Conservation (phyloP, 2,113 vertebrate genomes). For the Nyctibius bracteatus region DNA sequence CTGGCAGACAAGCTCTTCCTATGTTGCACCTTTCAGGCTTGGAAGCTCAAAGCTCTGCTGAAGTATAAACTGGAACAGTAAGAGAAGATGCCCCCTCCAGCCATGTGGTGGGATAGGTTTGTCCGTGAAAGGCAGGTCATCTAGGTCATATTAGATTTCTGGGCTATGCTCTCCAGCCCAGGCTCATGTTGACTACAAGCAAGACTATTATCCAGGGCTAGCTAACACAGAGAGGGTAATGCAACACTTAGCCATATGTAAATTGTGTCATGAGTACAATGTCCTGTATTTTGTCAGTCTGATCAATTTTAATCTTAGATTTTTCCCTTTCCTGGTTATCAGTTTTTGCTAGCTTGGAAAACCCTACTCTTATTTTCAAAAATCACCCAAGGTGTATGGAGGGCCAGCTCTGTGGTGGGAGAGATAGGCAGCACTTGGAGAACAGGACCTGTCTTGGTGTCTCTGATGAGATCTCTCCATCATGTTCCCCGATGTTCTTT, state of each 20-base stretch:
- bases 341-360: neutral
- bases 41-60: neutral
- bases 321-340: neutral
- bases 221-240: neutral
- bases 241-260: neutral
- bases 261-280: neutral
- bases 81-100: neutral
- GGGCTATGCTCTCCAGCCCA: neutral
- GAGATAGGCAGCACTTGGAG: neutral
- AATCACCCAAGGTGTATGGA: neutral
- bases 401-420: neutral
- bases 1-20: neutral
- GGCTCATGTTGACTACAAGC: accelerated
- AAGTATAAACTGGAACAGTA: neutral
- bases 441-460: neutral
- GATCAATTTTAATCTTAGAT: neutral
- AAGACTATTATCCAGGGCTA: neutral
- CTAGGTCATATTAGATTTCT: neutral
- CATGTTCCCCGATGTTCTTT: neutral
- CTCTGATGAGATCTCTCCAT: neutral
- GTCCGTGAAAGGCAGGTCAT: neutral
- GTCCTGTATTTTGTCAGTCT: neutral
- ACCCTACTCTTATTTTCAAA: neutral
- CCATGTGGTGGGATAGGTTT: neutral
- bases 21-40: neutral